Conservation (phyloP, 2,113 vertebrate species). For the Nyctibius bracteatus region DNA sequence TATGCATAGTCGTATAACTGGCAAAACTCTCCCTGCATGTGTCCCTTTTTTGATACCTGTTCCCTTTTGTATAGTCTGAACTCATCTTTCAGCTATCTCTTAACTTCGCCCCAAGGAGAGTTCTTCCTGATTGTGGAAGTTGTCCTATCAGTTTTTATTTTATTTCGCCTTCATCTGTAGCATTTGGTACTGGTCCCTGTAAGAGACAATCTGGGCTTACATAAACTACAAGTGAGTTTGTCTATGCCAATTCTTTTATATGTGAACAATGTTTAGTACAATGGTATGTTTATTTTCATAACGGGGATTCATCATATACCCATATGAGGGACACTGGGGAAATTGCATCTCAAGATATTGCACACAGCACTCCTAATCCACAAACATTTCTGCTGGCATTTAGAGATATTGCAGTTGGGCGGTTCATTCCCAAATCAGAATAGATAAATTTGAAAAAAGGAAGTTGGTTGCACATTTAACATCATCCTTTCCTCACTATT, state of each 20-base stretch:
- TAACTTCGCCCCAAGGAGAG: neutral
- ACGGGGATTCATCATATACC: neutral
- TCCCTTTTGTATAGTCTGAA: neutral
- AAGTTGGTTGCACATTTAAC: neutral
- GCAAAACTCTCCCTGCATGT: neutral
- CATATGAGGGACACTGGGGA: neutral
- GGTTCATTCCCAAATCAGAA: neutral
- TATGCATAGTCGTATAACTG: neutral
- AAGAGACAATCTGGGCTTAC: neutral
- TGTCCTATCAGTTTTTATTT: neutral
- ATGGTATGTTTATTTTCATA: neutral
- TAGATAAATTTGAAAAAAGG: neutral
- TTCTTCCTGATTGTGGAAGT: neutral
- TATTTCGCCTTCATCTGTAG: neutral
- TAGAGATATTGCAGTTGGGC: neutral
- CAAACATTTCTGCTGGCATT: neutral
- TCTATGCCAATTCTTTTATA: neutral
- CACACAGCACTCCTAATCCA: neutral
- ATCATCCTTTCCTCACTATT: neutral
- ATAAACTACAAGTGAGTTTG: neutral
- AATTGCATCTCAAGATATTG: neutral
- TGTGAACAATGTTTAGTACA: neutral
- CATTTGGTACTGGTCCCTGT: neutral
- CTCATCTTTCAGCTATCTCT: neutral
- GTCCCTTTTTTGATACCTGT: neutral